These are phyloP conservation scores for Portevinia maculata DNA, from an alignment of 2,888 invertebrate genomes.

Conservation along the genomic window DNA sequence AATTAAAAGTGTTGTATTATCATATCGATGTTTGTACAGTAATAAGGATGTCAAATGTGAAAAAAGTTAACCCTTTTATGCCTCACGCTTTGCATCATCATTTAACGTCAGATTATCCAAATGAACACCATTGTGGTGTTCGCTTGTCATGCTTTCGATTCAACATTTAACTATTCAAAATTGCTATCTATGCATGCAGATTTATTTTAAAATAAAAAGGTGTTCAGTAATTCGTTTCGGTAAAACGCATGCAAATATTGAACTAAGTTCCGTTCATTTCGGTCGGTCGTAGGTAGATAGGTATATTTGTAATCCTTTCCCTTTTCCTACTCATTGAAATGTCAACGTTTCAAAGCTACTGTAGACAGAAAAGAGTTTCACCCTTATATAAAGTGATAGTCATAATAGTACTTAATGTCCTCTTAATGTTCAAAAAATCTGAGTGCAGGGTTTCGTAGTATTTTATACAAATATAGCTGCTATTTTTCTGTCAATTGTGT, in stretches of 20 bases:
- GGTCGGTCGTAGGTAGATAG: not conserved
- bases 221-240: slow-evolving; percentile 65
- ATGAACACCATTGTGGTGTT: slow-evolving; percentile 65
- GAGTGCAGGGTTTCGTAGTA: slow-evolving; percentile 29
- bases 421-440: slow-evolving; percentile 51
- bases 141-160: slow-evolving; percentile 61
- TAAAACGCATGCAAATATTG: slow-evolving; percentile 71
- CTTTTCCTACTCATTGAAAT: slow-evolving; percentile 55
- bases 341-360: slow-evolving; percentile 59
- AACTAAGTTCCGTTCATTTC: slow-evolving; percentile 51
- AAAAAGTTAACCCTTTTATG: slow-evolving; percentile 62
- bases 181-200: slow-evolving; percentile 48
- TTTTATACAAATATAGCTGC: slow-evolving; percentile 64
- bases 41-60: slow-evolving; percentile 67
- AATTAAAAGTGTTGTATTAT: slow-evolving; percentile 73
- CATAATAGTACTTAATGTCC: slow-evolving; percentile 70
- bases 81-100: slow-evolving; percentile 69
- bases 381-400: slow-evolving; percentile 61
- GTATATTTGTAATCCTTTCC: slow-evolving; percentile 51
- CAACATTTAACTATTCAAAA: slow-evolving; percentile 46
- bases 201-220: slow-evolving; percentile 59
- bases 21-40: slow-evolving; percentile 68
- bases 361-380: slow-evolving; percentile 31
- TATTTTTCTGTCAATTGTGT: slow-evolving; percentile 53
- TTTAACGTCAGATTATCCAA: slow-evolving; percentile 74